phyloP scores from a whole-genome alignment of 2,113 vertebrate genomes.

The Tragelaphus buxtoni region DNA sequence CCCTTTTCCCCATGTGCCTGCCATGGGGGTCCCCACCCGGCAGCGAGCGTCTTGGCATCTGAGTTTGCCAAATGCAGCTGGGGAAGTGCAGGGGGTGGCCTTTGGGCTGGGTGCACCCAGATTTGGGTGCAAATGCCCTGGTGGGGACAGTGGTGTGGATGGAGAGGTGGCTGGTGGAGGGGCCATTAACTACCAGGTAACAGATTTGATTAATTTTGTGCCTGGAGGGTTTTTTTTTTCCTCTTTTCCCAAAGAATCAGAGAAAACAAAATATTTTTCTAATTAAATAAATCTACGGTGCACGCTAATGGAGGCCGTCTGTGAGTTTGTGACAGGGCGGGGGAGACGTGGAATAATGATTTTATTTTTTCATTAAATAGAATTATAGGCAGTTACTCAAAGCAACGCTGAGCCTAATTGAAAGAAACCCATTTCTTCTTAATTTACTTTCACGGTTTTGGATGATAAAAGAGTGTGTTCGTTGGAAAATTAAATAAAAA shows the following conservation, averaged over 20 bases:
- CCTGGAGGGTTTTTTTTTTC: constrained; percentile 75
- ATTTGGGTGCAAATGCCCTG: not conserved
- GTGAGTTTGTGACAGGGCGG: constrained; percentile 80
- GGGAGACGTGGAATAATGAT: constrained; percentile 85
- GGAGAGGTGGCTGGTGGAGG: constrained; percentile 73
- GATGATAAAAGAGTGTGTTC: constrained; percentile 85
- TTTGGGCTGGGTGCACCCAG: accelerated
- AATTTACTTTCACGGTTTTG: constrained; percentile 88
- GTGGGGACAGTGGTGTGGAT: not conserved
- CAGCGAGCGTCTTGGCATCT: not conserved
- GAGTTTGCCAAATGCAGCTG: not conserved
- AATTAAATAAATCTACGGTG: constrained; percentile 87
- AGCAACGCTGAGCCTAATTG: constrained; percentile 87
- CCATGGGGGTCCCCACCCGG: not conserved
- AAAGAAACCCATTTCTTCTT: constrained; percentile 90
- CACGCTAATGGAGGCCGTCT: constrained; percentile 83
- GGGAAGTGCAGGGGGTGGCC: not conserved
- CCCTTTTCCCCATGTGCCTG: not conserved
- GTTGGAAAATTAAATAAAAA: constrained; percentile 86
- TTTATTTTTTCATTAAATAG: constrained; percentile 91
- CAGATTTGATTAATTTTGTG: constrained; percentile 85
- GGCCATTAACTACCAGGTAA: constrained; percentile 83
- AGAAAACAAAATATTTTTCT: constrained; percentile 89
- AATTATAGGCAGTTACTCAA: constrained; percentile 90
- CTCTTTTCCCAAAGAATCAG: constrained; percentile 73